These are phyloP conservation scores for Didymodactylos carnosus DNA, from an alignment of 2,888 invertebrate species.

Conservation along the genomic window DNA sequence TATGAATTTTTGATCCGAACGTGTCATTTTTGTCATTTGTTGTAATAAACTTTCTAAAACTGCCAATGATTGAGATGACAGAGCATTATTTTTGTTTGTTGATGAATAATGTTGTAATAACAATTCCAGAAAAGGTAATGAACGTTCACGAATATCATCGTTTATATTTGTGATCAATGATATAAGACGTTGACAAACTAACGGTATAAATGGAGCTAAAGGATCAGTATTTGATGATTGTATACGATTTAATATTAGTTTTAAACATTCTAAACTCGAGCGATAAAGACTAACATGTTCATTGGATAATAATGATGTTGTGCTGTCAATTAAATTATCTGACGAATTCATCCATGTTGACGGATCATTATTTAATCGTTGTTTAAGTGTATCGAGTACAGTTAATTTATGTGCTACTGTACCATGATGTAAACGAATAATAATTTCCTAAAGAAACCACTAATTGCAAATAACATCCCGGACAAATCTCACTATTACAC, in stretches of 20 bases:
- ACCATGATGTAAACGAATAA: neutral
- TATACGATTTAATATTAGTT: neutral
- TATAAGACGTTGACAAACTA: neutral
- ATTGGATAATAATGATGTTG: neutral
- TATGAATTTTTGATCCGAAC: neutral
- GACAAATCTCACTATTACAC: too few relatives aligned
- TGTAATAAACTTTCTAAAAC: neutral
- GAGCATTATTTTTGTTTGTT: neutral
- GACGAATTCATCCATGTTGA: neutral
- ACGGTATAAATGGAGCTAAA: neutral
- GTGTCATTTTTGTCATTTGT: neutral
- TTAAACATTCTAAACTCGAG: neutral
- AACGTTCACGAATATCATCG: neutral
- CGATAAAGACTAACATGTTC: neutral
- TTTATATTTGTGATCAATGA: neutral
- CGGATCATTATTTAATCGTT: neutral
- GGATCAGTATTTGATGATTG: neutral
- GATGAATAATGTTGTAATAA: neutral
- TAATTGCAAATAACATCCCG: too few relatives aligned
- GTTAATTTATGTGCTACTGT: neutral
- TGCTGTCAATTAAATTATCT: neutral
- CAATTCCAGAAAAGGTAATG: neutral
- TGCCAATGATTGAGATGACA: neutral
- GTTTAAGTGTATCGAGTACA: neutral
- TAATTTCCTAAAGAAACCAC: neutral